Evolutionary conservation across 2,888 invertebrate genomes (phyloP).

Genomic region (Tipula vernalis): DNA sequence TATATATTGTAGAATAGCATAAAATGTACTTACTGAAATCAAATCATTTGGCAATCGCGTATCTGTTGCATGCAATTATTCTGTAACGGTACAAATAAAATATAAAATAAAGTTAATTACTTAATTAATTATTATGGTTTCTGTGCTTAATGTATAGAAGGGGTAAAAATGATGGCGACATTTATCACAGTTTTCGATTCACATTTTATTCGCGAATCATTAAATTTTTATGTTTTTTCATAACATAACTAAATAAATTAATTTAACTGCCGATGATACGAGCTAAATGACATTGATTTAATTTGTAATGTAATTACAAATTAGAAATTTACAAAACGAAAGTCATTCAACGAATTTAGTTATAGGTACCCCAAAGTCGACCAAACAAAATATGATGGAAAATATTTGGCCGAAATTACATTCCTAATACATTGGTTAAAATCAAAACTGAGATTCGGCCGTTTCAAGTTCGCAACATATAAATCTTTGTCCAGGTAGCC

Average conservation of each 20-base stretch:
- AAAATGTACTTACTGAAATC: background rate
- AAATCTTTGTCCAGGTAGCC: too few species aligned
- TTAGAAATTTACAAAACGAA: too few species aligned
- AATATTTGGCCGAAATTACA: too few species aligned
- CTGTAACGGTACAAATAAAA: background rate
- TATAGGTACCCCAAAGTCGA: too few species aligned
- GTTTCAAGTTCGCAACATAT: too few species aligned
- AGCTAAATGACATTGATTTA: too few species aligned
- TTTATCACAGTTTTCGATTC: background rate
- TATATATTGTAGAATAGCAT: background rate
- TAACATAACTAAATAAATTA: background rate
- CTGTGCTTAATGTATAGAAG: background rate
- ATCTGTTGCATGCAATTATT: background rate
- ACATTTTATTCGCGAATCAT: background rate
- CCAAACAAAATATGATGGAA: too few species aligned
- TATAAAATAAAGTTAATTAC: background rate
- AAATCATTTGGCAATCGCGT: background rate
- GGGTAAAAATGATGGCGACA: background rate
- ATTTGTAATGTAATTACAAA: too few species aligned
- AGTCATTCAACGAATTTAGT: too few species aligned
- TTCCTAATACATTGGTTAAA: too few species aligned
- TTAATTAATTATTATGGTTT: background rate
- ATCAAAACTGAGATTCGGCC: too few species aligned
- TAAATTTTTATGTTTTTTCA: background rate
- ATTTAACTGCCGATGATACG: too few species aligned